phyloP scores from a whole-genome alignment of 2,888 invertebrate genomes.

The Drosophila phalerata region DNA sequence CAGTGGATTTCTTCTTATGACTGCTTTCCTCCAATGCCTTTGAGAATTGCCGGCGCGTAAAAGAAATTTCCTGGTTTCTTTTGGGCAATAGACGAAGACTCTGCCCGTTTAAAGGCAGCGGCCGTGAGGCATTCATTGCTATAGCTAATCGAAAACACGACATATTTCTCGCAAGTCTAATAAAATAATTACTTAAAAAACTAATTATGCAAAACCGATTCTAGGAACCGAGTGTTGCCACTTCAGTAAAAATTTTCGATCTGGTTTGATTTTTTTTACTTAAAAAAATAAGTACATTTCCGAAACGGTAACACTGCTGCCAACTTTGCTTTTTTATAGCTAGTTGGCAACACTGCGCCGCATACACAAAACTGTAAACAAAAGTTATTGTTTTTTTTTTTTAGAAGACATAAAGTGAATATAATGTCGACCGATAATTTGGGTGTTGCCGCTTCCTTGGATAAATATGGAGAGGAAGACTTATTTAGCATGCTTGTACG shows the following conservation, averaged over 20 bases:
- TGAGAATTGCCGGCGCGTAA: constrained; percentile 39
- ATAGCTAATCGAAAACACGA: constrained; percentile 68
- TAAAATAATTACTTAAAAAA: constrained; percentile 34
- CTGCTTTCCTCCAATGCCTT: constrained; percentile 29
- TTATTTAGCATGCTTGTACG: constrained; percentile 90
- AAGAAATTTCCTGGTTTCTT: constrained; percentile 21
- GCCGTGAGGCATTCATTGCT: constrained; percentile 30
- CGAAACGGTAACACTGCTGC: too few relatives aligned
- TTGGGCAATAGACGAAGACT: constrained; percentile 31
- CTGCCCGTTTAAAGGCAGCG: constrained; percentile 18
- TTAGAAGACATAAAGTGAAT: background rate
- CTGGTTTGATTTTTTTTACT: too few relatives aligned
- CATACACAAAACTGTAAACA: constrained; percentile 46
- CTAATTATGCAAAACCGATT: constrained; percentile 68
- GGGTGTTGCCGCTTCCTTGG: constrained; percentile 64
- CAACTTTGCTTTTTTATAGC: too few relatives aligned
- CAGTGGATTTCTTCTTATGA: constrained; percentile 45
- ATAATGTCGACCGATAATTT: constrained; percentile 61
- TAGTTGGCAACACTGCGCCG: background rate
- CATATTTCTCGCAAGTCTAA: constrained; percentile 55
- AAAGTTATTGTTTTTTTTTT: constrained; percentile 9
- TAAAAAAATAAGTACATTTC: too few relatives aligned
- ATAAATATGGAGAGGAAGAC: constrained; percentile 87
- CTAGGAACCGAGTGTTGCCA: too few relatives aligned
- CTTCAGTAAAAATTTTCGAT: too few relatives aligned